These are phyloP conservation scores for Hydractinia symbiolongicarpus DNA, from an alignment of 30 jellyfish, hydroid and myxozoan species.

Conservation along the genomic window DNA sequence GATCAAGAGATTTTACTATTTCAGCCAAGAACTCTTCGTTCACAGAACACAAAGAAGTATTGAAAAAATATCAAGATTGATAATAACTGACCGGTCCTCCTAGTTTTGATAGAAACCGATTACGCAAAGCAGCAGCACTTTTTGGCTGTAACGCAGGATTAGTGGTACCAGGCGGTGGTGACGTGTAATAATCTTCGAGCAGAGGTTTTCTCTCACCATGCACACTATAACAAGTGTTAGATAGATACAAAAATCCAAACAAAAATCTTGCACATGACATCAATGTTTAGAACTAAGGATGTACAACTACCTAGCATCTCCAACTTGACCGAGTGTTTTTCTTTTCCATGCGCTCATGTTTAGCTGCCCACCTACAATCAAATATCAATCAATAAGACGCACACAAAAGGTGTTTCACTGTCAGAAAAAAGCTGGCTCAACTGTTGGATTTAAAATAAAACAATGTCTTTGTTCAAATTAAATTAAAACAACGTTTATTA, in stretches of 20 bases:
- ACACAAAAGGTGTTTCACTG: neutral
- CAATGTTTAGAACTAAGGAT: neutral
- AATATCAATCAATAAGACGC: neutral
- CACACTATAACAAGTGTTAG: constrained; percentile 6
- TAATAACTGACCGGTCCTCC: constrained; percentile 70
- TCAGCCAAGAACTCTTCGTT: neutral
- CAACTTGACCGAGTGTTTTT: neutral
- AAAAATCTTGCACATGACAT: neutral
- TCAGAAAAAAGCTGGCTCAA: too few species aligned
- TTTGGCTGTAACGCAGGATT: constrained; percentile 55
- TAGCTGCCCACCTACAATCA: constrained; percentile 18
- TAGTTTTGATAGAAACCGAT: constrained; percentile 59
- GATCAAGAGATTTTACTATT: neutral
- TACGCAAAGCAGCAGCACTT: constrained; percentile 67
- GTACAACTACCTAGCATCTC: neutral
- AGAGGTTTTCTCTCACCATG: constrained; percentile 61
- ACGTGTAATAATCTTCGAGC: constrained; percentile 23
- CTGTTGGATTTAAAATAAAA: too few species aligned
- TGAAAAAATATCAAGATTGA: neutral
- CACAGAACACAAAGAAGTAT: neutral
- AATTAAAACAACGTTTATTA: too few species aligned
- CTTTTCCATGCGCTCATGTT: constrained; percentile 33
- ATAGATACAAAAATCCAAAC: neutral
- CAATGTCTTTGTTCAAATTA: too few species aligned
- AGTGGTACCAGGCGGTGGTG: constrained; percentile 51